Conservation (phyloP, 1,140 invertebrate species). For the Pseudachorutes palmiensis region DNA sequence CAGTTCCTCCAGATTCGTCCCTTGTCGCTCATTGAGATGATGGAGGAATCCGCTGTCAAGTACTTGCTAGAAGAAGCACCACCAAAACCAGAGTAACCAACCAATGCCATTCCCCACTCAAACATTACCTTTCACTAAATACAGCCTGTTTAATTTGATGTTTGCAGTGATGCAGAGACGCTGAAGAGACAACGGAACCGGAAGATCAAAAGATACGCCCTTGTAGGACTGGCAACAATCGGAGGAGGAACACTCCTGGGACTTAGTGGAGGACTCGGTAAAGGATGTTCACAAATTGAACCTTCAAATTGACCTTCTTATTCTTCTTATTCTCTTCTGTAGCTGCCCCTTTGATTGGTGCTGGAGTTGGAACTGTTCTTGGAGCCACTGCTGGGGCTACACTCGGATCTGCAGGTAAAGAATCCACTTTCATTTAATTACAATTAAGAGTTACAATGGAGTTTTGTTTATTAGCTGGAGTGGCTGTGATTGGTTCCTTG, state of each 20-base stretch:
- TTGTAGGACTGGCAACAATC: constrained; percentile 57
- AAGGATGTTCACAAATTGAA: not conserved
- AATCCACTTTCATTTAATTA: not conserved
- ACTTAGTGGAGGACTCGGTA: constrained; percentile 56
- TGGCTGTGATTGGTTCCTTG: constrained; percentile 57
- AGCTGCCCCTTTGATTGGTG: constrained; percentile 30
- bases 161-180: constrained; percentile 46
- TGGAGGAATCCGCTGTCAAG: constrained; percentile 46
- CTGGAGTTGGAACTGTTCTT: constrained; percentile 52
- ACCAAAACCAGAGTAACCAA: constrained; percentile 43
- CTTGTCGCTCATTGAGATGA: constrained; percentile 48
- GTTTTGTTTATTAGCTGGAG: constrained; percentile 45
- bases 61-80: constrained; percentile 42
- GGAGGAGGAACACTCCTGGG: constrained; percentile 59
- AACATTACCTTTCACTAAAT: not conserved
- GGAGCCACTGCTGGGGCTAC: constrained; percentile 53
- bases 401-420: constrained; percentile 45
- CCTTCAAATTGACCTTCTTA: not conserved
- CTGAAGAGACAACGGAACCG: constrained; percentile 46
- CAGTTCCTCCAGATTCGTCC: constrained; percentile 48
- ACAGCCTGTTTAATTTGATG: constrained; percentile 31
- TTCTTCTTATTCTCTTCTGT: not conserved
- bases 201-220: constrained; percentile 55
- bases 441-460: not conserved
- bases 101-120: not conserved